Percentiles rank a stretch among this genome's conserved stretches.
Evolutionary conservation across 2,888 invertebrate genomes (phyloP).

Genomic region (Nomada ruficornis): DNA sequence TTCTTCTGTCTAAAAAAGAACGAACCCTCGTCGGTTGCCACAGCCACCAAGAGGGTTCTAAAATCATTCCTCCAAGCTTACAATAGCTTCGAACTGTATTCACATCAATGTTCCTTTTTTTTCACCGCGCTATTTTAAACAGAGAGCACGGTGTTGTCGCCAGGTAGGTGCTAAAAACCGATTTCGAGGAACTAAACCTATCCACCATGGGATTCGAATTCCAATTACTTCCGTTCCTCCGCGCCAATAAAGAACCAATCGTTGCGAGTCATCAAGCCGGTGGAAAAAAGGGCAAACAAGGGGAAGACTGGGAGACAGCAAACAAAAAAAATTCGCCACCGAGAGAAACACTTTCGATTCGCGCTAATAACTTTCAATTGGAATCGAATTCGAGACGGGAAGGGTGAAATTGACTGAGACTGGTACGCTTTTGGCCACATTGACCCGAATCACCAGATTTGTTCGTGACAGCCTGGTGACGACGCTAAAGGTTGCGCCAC

Average conservation of each 20-base stretch:
- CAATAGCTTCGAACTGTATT: neutral
- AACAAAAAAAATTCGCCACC: neutral
- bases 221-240: neutral
- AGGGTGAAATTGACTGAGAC: constrained; percentile 33
- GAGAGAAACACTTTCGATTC: constrained; percentile 21
- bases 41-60: neutral
- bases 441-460: constrained; percentile 59
- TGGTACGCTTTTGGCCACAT: constrained; percentile 32
- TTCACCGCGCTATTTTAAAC: neutral
- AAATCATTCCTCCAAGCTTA: neutral
- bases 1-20: too few relatives aligned
- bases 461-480: constrained; percentile 60
- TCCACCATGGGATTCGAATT: neutral
- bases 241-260: neutral
- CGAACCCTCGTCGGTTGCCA: neutral
- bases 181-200: neutral
- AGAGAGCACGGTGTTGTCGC: neutral
- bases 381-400: constrained; percentile 14
- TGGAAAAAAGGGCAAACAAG: neutral
- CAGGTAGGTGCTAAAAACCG: neutral
- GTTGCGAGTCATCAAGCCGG: neutral
- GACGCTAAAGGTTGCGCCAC: constrained; percentile 59
- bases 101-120: neutral
- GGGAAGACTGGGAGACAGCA: too few relatives aligned
- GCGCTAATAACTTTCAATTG: constrained; percentile 23